phyloP scores from a whole-genome alignment of 2,113 vertebrate species.

The Triplophysa siluroides region DNA sequence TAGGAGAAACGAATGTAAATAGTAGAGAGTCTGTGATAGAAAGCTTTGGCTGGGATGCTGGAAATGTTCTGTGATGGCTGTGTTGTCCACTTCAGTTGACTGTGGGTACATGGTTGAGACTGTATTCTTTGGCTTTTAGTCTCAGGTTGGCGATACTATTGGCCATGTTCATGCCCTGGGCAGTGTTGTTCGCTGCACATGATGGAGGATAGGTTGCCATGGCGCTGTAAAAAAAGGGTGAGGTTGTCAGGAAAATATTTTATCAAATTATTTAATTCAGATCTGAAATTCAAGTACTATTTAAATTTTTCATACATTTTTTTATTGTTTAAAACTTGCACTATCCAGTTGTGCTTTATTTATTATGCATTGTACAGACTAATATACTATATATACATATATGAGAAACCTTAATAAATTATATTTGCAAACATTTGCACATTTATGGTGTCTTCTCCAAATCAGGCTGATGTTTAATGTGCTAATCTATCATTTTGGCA shows the following conservation, averaged over 20 bases:
- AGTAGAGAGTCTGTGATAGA: background rate
- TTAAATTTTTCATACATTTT: no score
- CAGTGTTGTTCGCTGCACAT: constrained; percentile 80
- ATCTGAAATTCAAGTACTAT: background rate
- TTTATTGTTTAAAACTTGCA: no score
- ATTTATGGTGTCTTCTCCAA: no score
- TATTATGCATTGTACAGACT: no score
- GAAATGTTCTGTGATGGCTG: constrained; percentile 14
- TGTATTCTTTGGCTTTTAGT: constrained; percentile 93
- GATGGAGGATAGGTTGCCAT: constrained; percentile 86
- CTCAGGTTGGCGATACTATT: constrained; percentile 93
- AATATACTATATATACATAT: no score
- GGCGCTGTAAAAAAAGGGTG: constrained; percentile 68
- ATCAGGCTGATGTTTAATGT: no score
- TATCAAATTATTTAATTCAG: background rate
- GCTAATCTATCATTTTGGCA: no score
- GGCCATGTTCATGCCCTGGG: constrained; percentile 89
- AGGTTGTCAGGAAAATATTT: constrained; percentile 20
- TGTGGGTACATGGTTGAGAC: constrained; percentile 90
- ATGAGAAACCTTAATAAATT: no score
- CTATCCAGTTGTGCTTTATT: no score
- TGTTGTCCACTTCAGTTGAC: constrained; percentile 78
- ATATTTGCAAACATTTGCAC: no score
- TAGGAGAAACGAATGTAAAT: constrained; percentile 4
- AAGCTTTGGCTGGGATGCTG: constrained; percentile 4